Conservation (phyloP, 1,140 invertebrate genomes). For the Luehdorfia chinensis region DNA sequence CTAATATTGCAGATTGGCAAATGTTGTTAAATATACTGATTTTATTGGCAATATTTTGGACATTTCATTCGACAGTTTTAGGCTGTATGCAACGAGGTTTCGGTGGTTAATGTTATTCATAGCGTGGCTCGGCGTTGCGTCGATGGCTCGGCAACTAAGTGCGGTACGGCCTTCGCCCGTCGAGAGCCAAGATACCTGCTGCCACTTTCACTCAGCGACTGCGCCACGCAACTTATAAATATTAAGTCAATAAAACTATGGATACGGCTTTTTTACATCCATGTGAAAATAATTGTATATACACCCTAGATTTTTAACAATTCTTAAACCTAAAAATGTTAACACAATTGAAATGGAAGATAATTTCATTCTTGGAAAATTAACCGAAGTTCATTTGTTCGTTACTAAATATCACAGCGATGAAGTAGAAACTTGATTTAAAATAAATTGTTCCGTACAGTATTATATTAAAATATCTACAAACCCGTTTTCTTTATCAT, state of each 20-base stretch:
- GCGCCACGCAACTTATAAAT: conserved; percentile 39
- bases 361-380: background rate
- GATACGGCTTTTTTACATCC: conserved; percentile 35
- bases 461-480: too few relatives aligned
- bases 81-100: conserved; percentile 27
- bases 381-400: background rate
- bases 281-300: background rate
- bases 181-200: conserved; percentile 50
- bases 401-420: background rate
- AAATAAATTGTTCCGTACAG: too few relatives aligned
- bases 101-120: conserved; percentile 55
- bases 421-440: background rate
- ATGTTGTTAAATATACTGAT: too few relatives aligned
- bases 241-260: conserved; percentile 26
- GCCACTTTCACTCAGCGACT: conserved; percentile 67
- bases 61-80: conserved; percentile 3
- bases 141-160: conserved; percentile 23
- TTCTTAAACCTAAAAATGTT: background rate
- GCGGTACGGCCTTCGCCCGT: conserved; percentile 52
- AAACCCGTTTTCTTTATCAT: too few relatives aligned
- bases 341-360: background rate
- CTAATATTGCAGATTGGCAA: too few relatives aligned
- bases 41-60: too few relatives aligned
- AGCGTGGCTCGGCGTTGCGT: conserved; percentile 28
- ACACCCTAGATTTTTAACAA: background rate